Evolutionary conservation across 2,113 vertebrate species (phyloP).

Genomic region (Elephas maximus): DNA sequence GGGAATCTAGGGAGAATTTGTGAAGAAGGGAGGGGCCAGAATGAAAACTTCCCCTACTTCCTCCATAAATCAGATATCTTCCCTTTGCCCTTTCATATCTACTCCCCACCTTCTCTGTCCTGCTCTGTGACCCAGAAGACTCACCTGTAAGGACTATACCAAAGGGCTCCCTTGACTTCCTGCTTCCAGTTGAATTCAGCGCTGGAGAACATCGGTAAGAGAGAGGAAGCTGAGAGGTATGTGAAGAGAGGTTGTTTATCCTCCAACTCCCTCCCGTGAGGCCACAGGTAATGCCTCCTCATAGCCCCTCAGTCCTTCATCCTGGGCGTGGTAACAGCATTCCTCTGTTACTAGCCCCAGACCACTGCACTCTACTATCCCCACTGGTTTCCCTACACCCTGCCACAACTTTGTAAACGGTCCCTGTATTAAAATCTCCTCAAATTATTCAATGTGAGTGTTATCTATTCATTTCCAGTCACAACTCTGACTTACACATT

Average conservation of each 20-base stretch:
- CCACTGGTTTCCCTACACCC: not conserved
- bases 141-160: not conserved
- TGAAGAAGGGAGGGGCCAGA: not conserved
- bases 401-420: not conserved
- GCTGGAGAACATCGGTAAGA: not conserved
- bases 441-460: not conserved
- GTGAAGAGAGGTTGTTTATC: not conserved
- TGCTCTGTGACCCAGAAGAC: not conserved
- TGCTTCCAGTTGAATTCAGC: not conserved
- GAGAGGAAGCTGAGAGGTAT: not conserved
- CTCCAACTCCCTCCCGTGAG: not conserved
- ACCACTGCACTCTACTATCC: not conserved
- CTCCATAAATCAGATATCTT: not conserved
- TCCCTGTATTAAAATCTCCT: not conserved
- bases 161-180: not conserved
- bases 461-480: not conserved
- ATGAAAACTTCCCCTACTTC: not conserved
- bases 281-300: not conserved
- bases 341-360: not conserved
- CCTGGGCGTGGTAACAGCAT: not conserved
- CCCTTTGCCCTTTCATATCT: not conserved
- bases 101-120: not conserved
- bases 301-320: not conserved
- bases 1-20: not conserved
- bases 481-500: not conserved